phyloP scores from a whole-genome alignment of 1,140 invertebrate species.

The Brachionus rotundiformis region DNA sequence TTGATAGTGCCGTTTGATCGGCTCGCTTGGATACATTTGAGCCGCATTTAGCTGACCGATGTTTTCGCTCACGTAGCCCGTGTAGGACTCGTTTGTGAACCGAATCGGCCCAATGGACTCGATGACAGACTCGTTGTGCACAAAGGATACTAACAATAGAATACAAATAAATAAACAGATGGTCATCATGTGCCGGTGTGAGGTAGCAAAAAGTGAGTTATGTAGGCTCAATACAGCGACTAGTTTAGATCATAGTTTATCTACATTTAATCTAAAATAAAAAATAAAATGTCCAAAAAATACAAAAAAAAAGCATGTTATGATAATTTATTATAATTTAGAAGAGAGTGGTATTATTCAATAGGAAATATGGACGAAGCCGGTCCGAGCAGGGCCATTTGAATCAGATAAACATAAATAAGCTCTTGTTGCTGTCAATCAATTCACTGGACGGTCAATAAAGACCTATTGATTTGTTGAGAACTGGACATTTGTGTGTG shows the following conservation, averaged over 20 bases:
- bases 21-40: not conserved
- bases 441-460: not conserved
- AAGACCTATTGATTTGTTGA: not conserved
- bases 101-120: not conserved
- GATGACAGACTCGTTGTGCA: not conserved
- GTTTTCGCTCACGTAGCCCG: slow-evolving; percentile 46
- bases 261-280: slow-evolving; percentile 32
- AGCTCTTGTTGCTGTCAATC: not conserved
- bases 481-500: slow-evolving; percentile 1
- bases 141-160: not conserved
- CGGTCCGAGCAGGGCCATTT: not conserved
- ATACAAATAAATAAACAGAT: slow-evolving; percentile 12
- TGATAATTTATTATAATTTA: slow-evolving; percentile 3
- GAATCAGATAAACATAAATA: not conserved
- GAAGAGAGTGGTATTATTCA: not conserved
- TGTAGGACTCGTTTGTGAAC: slow-evolving; percentile 11
- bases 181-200: not conserved
- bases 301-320: not conserved
- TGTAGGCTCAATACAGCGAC: slow-evolving; percentile 7
- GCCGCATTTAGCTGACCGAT: slow-evolving; percentile 8
- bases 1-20: not conserved
- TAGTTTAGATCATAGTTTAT: slow-evolving; percentile 21
- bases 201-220: not conserved
- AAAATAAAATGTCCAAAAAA: slow-evolving; percentile 14
- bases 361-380: not conserved